Percentiles rank a stretch among this genome's conserved stretches.
phyloP scores from a whole-genome alignment of 2,113 vertebrate species.

The Saccopteryx bilineata region DNA sequence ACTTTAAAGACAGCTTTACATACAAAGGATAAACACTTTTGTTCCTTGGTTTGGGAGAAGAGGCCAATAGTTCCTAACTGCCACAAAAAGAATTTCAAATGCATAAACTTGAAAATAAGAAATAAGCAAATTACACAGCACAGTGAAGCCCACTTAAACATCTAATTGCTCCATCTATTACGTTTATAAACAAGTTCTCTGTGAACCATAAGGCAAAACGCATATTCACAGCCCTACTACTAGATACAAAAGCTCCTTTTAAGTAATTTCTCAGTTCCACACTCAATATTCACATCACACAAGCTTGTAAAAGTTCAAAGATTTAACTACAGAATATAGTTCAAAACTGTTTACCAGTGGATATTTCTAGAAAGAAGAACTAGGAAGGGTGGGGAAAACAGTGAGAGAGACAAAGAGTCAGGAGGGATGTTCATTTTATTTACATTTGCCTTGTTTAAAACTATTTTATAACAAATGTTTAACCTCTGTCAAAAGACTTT shows the following conservation, averaged over 20 bases:
- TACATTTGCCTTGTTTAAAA: slow-evolving; percentile 31
- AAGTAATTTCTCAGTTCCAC: background rate
- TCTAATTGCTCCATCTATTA: slow-evolving; percentile 67
- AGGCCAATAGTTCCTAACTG: slow-evolving; percentile 77
- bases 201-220: slow-evolving; percentile 49
- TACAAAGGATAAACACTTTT: slow-evolving; percentile 47
- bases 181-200: slow-evolving; percentile 79
- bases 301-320: slow-evolving; percentile 41
- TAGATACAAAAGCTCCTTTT: background rate
- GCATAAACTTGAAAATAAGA: slow-evolving; percentile 78
- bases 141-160: slow-evolving; percentile 81
- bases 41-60: slow-evolving; percentile 67
- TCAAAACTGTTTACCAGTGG: background rate
- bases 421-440: background rate
- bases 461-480: slow-evolving; percentile 6
- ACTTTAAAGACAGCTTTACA: slow-evolving; percentile 12
- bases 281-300: background rate
- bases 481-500: background rate
- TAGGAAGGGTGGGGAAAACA: background rate
- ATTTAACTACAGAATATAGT: background rate
- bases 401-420: background rate
- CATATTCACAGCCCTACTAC: slow-evolving; percentile 51
- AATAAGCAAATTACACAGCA: slow-evolving; percentile 86
- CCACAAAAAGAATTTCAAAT: slow-evolving; percentile 82
- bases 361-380: background rate